Conservation (phyloP, 2,113 vertebrate species). For the Semnornis frantzii region DNA sequence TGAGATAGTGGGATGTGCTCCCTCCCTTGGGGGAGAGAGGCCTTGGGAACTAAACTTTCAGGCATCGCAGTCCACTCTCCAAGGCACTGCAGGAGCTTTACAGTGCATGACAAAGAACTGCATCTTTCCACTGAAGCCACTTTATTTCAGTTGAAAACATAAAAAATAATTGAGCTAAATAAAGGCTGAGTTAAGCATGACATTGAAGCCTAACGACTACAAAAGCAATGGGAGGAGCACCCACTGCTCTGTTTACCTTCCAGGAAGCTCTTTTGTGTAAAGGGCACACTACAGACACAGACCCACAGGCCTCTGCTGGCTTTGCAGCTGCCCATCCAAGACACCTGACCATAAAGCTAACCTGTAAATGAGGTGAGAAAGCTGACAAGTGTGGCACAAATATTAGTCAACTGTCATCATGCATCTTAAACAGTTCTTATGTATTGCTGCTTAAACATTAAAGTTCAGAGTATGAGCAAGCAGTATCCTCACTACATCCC, state of each 20-base stretch:
- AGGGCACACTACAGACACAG: not conserved
- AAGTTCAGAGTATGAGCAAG: not conserved
- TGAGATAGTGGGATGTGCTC: not conserved
- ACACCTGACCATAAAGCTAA: not conserved
- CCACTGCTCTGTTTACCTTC: not conserved
- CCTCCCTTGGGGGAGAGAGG: not conserved
- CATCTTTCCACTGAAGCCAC: not conserved
- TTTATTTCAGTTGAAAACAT: not conserved
- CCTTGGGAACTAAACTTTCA: not conserved
- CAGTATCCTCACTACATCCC: not conserved
- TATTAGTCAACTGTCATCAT: not conserved
- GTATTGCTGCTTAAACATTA: not conserved
- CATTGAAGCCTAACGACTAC: not conserved
- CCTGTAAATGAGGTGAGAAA: not conserved
- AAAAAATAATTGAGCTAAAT: constrained; percentile 27
- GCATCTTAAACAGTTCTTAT: not conserved
- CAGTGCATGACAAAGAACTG: not conserved
- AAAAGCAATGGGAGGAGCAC: not conserved
- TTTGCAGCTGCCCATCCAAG: not conserved
- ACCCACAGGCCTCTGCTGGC: not conserved
- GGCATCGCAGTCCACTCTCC: not conserved
- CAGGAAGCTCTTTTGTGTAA: not conserved
- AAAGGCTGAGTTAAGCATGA: not conserved
- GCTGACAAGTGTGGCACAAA: not conserved
- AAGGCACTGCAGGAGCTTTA: not conserved